A percentile compares a stretch with the other conserved stretches of the same genome.
phyloP scores from a whole-genome alignment of 2,888 invertebrate species.

The Drosophila affinis region DNA sequence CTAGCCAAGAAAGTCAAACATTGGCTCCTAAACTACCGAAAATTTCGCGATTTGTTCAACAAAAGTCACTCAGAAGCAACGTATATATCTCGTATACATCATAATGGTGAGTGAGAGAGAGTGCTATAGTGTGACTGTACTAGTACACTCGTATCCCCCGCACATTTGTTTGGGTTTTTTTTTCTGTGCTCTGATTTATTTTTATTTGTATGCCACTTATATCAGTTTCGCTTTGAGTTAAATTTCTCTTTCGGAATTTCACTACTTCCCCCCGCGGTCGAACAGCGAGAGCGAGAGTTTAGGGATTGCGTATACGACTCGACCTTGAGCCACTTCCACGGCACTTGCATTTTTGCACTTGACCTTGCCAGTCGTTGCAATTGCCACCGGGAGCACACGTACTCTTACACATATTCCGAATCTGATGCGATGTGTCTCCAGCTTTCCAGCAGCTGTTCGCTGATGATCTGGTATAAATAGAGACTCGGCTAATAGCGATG shows the following conservation, averaged over 20 bases:
- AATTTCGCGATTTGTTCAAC: slow-evolving; percentile 25
- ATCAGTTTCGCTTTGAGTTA: slow-evolving; percentile 20
- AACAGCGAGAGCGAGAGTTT: not conserved
- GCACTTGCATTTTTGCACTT: slow-evolving; percentile 35
- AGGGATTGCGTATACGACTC: not conserved
- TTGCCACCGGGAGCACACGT: slow-evolving; percentile 1
- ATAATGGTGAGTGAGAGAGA: slow-evolving; percentile 67
- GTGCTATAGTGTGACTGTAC: slow-evolving; percentile 17
- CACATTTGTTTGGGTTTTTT: slow-evolving; percentile 44
- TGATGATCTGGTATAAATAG: slow-evolving; percentile 22
- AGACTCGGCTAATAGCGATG: slow-evolving; percentile 29
- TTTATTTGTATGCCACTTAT: slow-evolving; percentile 41
- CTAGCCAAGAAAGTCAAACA: slow-evolving; percentile 14
- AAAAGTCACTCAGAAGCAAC: slow-evolving; percentile 53
- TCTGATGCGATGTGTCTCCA: slow-evolving; percentile 8
- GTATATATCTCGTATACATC: slow-evolving; percentile 65
- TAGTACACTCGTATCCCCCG: slow-evolving; percentile 3
- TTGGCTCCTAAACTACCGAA: slow-evolving; percentile 16
- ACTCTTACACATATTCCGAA: slow-evolving; percentile 13
- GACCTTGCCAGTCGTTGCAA: slow-evolving; percentile 53
- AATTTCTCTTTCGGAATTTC: not conserved
- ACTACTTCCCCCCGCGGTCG: not conserved
- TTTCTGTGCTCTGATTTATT: slow-evolving; percentile 51
- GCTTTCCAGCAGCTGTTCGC: slow-evolving; percentile 33
- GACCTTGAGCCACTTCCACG: slow-evolving; percentile 45